These are phyloP conservation scores for Acanthopagrus latus DNA, from an alignment of 2,797 vertebrate species.

Conservation along the genomic window DNA sequence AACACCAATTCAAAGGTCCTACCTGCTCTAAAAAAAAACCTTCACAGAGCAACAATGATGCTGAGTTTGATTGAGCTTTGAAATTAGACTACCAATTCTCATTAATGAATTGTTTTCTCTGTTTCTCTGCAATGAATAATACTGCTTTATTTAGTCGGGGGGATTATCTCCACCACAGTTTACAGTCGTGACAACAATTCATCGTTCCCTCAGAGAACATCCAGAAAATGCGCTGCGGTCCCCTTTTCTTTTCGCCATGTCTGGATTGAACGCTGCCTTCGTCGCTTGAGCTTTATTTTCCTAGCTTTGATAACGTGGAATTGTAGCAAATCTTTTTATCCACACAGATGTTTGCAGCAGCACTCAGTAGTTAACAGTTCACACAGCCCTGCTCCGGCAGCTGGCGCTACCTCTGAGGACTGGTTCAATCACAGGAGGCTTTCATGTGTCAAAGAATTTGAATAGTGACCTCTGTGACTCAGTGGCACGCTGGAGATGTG, in stretches of 20 bases:
- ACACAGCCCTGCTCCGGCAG: conserved; percentile 66
- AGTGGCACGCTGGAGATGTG: conserved; percentile 64
- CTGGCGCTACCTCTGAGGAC: conserved; percentile 76
- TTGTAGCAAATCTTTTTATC: conserved; percentile 72
- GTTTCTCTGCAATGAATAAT: conserved; percentile 16
- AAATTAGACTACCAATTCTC: conserved; percentile 47
- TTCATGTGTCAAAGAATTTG: conserved; percentile 79
- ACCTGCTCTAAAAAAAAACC: conserved; percentile 46
- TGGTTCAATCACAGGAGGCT: conserved; percentile 75
- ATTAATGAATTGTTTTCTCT: conserved; percentile 35
- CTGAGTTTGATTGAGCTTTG: conserved; percentile 40
- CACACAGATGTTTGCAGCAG: conserved; percentile 76
- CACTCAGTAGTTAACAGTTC: conserved; percentile 75
- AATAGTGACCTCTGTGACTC: conserved; percentile 78
- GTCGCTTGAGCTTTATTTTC: conserved; percentile 49
- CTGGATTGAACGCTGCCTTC: conserved; percentile 45
- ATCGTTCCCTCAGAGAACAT: conserved; percentile 15
- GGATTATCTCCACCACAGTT: conserved; percentile 20
- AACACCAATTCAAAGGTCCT: conserved; percentile 57
- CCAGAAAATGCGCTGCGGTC: conserved; percentile 12
- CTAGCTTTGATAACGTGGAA: conserved; percentile 70
- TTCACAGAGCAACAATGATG: conserved; percentile 44
- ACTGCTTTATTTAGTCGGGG: conserved; percentile 15
- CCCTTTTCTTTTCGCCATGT: not conserved
- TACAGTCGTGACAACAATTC: conserved; percentile 25